Base-by-base conservation (phyloP, 2,113 vertebrate species). In the Candoia aspera region DNA sequence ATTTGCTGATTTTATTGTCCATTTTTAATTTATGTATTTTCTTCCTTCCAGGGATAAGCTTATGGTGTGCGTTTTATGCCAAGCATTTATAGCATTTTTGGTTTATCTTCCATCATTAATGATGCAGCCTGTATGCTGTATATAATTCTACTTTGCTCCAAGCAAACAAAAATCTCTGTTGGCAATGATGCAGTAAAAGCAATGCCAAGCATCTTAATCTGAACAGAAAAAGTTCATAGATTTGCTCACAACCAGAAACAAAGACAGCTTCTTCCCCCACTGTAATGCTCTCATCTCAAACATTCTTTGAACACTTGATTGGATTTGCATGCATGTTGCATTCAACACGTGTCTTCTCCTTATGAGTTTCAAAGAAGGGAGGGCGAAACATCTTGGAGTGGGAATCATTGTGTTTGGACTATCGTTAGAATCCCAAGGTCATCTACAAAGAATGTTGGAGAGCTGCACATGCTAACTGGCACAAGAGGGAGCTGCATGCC, bases 171-270 rank as follows among this genome's bases (percentile, higher is more conserved):
- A 46, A 9, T 59, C 33, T 88, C 6, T 29, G 19, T 6, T 91
- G 9, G 29, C 8, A 46, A 33, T 93, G 58, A 15, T 24, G 58
- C 15, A 0, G 87, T 0, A 15, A 86, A 26, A 9, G 11, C 0
- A 88, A 21, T 90, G 17, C 37, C 88, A 87, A 37, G 91, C 92
- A 93, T 91, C 49, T 92, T 93, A 87, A 53, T 90, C 5, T 88
- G 86, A 54, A 79, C 54, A 10, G 57, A 68, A 24, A 62, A 84
- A 46, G 23, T 29, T 26, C 24, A 68, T 4, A 46, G 29, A 64
- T 84, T 13, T 91, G 17, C 68, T 17, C 12, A 85, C 87, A 93
- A 21, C 29, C 33, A 73, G 84, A 59, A 60, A 26, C 21, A 53
- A 9, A 86, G 3, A 23, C 1, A 8, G 6, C 57, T 23, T 46